phyloP scores from a whole-genome alignment of 2,888 invertebrate species.

The Platynereis dumerilii region DNA sequence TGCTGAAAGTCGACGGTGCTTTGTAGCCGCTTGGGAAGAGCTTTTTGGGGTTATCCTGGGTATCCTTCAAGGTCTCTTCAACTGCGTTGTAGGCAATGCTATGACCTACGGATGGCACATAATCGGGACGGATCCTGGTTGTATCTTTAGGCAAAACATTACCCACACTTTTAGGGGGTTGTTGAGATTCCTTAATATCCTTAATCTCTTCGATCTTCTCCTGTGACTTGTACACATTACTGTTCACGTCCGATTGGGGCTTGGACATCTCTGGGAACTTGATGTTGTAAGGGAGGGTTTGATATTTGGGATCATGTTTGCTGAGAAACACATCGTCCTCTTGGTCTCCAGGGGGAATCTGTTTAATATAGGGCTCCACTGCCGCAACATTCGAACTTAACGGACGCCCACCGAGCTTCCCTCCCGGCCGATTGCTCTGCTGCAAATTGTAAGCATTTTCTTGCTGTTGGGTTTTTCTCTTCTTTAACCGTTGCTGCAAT shows the following conservation, averaged over 20 bases:
- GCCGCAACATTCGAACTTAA: constrained; percentile 58
- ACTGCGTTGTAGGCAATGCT: constrained; percentile 15
- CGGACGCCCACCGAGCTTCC: constrained; percentile 19
- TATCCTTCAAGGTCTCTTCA: constrained; percentile 9
- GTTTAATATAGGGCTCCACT: constrained; percentile 55
- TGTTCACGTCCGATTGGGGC: not conserved
- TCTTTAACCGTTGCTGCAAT: constrained; percentile 86
- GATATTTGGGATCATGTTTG: constrained; percentile 89
- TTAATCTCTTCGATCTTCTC: not conserved
- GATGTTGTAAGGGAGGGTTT: constrained; percentile 87
- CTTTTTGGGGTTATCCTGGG: not conserved
- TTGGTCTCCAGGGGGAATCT: constrained; percentile 12
- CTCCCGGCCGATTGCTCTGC: constrained; percentile 36
- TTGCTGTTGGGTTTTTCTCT: constrained; percentile 81
- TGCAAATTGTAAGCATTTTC: constrained; percentile 62
- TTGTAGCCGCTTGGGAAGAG: constrained; percentile 1
- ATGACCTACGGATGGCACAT: constrained; percentile 13
- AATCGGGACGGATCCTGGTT: constrained; percentile 5
- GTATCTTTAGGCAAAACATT: constrained; percentile 12
- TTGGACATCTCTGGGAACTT: constrained; percentile 69
- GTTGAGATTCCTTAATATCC: not conserved
- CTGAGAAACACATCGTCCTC: constrained; percentile 60
- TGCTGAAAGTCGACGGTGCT: constrained; percentile 25
- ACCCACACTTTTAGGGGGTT: not conserved
- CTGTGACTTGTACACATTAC: not conserved